Conservation (phyloP, 2,113 vertebrate genomes). For the Chionodraco myersi region DNA sequence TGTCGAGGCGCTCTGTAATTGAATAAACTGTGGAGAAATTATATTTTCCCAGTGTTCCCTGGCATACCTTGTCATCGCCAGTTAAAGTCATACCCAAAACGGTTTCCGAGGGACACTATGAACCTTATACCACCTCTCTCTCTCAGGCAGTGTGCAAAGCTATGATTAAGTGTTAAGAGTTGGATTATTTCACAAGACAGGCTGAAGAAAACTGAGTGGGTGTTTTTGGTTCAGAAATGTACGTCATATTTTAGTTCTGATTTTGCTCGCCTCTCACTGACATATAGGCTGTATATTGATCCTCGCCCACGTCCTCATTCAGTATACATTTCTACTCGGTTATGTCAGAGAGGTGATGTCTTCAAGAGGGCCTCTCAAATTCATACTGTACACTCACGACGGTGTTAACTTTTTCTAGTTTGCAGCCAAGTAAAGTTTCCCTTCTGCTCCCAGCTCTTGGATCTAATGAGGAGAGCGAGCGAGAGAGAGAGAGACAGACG, state of each 20-base stretch:
- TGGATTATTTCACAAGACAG: constrained; percentile 41
- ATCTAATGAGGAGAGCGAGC: constrained; percentile 73
- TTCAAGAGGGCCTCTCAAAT: constrained; percentile 47
- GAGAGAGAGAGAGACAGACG: constrained; percentile 37
- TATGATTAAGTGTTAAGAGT: constrained; percentile 37
- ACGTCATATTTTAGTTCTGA: constrained; percentile 21
- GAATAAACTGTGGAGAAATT: constrained; percentile 62
- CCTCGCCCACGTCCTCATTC: constrained; percentile 26
- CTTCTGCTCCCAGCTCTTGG: constrained; percentile 51
- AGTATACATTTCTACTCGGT: constrained; percentile 21
- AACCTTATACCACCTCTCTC: constrained; percentile 34
- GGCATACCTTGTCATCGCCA: constrained; percentile 39
- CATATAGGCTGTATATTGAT: constrained; percentile 41
- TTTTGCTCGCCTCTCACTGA: constrained; percentile 7
- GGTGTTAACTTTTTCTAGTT: constrained; percentile 75
- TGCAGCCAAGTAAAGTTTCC: constrained; percentile 72
- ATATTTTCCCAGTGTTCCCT: constrained; percentile 45
- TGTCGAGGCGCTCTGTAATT: constrained; percentile 51
- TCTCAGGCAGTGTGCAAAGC: constrained; percentile 15
- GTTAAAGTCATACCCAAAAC: constrained; percentile 45
- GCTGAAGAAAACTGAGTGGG: constrained; percentile 4
- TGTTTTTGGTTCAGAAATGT: constrained; percentile 26
- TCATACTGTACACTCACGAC: constrained; percentile 50
- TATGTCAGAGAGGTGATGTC: constrained; percentile 40
- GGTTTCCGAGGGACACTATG: constrained; percentile 51